Conservation (phyloP, 2,888 invertebrate species). For the Mongoloraphidia duomilia region DNA sequence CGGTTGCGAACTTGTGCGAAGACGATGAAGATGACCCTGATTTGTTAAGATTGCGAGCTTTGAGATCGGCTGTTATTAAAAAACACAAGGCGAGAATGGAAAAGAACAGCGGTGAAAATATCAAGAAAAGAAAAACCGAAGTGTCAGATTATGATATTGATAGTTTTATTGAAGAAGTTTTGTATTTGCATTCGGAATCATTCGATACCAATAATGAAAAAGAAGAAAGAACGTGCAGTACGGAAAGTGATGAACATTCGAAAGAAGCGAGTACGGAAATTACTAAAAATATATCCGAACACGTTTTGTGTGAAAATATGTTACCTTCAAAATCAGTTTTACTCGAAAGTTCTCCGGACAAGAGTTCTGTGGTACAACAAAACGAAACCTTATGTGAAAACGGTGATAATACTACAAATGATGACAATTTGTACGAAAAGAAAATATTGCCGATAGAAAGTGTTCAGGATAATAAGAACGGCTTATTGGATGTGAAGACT, state of each 20-base stretch:
- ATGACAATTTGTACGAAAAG: constrained; percentile 1
- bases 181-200: too few species aligned
- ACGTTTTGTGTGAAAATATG: too few species aligned
- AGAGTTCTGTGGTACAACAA: background rate
- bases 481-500: background rate
- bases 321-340: too few species aligned
- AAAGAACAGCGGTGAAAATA: constrained; percentile 6
- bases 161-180: too few species aligned
- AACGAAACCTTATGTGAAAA: background rate
- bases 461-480: background rate
- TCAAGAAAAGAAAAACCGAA: too few species aligned
- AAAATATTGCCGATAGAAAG: background rate
- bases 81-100: constrained; percentile 44
- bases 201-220: too few species aligned
- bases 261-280: too few species aligned
- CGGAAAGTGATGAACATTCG: too few species aligned
- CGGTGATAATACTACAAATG: background rate
- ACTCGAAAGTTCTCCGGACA: too few species aligned
- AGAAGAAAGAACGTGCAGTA: too few species aligned
- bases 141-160: too few species aligned
- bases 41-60: constrained; percentile 31
- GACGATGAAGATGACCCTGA: constrained; percentile 35
- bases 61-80: constrained; percentile 43
- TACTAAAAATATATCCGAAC: too few species aligned
- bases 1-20: background rate